Conservation (phyloP, 2,113 vertebrate genomes). For the Carettochelys insculpta region DNA sequence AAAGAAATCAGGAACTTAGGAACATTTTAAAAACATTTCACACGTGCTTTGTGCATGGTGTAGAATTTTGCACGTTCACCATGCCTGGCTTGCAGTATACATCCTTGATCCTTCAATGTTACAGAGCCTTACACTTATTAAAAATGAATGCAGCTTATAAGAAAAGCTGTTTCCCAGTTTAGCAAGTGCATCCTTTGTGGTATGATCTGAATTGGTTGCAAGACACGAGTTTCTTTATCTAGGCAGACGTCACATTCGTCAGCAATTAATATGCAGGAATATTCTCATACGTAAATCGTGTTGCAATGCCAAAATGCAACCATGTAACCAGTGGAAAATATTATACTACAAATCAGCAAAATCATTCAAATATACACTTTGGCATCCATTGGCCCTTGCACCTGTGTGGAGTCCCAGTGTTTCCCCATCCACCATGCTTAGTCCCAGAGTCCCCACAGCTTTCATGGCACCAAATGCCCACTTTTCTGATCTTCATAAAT, state of each 20-base stretch:
- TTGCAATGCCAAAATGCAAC: conserved; percentile 88
- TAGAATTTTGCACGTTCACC: neutral
- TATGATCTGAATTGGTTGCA: conserved; percentile 84
- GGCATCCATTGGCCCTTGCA: neutral
- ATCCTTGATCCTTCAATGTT: neutral
- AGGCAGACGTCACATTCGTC: conserved; percentile 92
- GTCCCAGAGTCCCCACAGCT: neutral
- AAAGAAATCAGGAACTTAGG: neutral
- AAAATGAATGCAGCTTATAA: neutral
- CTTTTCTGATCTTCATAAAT: neutral
- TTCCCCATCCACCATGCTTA: neutral
- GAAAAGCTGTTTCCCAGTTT: neutral
- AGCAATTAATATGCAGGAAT: conserved; percentile 88
- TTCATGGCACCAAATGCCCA: neutral
- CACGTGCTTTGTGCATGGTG: neutral
- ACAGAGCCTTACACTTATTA: neutral
- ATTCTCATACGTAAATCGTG: conserved; percentile 97
- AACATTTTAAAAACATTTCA: neutral
- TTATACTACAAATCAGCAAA: conserved; percentile 90
- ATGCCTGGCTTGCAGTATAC: rapidly evolving
- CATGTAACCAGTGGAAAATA: conserved; percentile 93
- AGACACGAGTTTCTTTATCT: conserved; percentile 84
- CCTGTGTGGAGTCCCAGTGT: neutral
- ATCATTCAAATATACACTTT: conserved; percentile 89
- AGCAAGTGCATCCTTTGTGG: conserved; percentile 42